These are phyloP conservation scores for Epizoanthus stellaris DNA, from an alignment of 92 coral and sea anemone species.

Conservation along the genomic window DNA sequence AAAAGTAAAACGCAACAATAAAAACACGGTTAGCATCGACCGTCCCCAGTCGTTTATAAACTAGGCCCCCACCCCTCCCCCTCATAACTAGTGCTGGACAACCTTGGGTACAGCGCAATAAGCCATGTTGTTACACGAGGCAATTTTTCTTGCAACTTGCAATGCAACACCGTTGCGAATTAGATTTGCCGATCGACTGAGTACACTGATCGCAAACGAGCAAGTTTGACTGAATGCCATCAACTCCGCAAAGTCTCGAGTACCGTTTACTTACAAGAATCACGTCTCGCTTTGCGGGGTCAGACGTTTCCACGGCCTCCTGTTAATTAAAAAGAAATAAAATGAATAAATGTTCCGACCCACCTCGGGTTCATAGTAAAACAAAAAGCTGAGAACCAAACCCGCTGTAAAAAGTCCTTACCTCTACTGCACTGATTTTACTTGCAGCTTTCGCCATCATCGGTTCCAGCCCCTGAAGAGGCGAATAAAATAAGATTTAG, in stretches of 20 bases:
- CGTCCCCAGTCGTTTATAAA: no score
- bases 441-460: conserved; percentile 86
- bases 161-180: no score
- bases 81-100: no score
- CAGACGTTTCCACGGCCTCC: conserved; percentile 11
- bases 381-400: no score
- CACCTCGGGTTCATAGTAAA: no score
- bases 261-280: conserved; percentile 22
- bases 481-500: not conserved
- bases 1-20: not conserved
- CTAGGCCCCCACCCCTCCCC: no score
- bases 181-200: no score
- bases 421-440: conserved; percentile 81
- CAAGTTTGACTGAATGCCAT: not conserved
- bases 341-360: no score
- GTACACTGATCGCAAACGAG: no score
- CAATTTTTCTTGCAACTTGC: no score
- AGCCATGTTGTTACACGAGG: no score
- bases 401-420: not conserved
- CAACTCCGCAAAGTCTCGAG: not conserved
- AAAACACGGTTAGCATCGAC: not conserved
- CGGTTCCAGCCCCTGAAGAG: conserved; percentile 77
- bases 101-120: no score
- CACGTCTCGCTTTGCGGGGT: conserved; percentile 18
- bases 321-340: not conserved